Evolutionary conservation across 2,113 vertebrate species (phyloP).

Genomic region (Gopherus flavomarginatus): DNA sequence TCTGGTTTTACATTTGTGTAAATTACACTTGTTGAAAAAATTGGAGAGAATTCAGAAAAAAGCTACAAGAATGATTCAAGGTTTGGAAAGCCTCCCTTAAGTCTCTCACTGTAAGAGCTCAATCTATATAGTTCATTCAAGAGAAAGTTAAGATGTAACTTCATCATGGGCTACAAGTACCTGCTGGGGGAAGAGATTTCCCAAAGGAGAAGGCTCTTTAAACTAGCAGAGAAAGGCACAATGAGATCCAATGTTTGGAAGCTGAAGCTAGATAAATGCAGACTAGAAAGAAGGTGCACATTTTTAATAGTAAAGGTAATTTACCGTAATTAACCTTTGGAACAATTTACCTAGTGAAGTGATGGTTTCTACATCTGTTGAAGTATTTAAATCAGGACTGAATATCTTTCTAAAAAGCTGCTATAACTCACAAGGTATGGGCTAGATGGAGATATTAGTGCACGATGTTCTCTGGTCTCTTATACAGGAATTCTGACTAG

Average conservation of each 20-base stretch:
- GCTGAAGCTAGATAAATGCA: neutral
- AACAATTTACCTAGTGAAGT: neutral
- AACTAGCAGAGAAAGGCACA: neutral
- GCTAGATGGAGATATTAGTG: neutral
- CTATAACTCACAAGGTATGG: neutral
- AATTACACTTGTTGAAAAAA: neutral
- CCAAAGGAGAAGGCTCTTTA: neutral
- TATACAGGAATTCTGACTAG: neutral
- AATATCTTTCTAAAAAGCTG: neutral
- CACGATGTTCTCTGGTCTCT: neutral
- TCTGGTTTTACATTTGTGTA: neutral
- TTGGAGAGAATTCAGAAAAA: neutral
- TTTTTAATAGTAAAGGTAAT: neutral
- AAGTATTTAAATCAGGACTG: neutral
- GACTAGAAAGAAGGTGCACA: neutral
- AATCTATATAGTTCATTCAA: neutral
- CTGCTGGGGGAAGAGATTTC: neutral
- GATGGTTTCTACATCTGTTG: neutral
- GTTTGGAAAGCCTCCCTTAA: neutral
- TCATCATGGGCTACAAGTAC: neutral
- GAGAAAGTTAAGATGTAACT: neutral
- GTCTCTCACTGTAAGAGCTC: neutral
- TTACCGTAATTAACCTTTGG: too few relatives aligned
- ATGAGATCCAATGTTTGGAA: neutral
- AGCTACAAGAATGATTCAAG: neutral